Evolutionary conservation across 2,888 invertebrate species (phyloP).

Genomic region (Thumatha senex): DNA sequence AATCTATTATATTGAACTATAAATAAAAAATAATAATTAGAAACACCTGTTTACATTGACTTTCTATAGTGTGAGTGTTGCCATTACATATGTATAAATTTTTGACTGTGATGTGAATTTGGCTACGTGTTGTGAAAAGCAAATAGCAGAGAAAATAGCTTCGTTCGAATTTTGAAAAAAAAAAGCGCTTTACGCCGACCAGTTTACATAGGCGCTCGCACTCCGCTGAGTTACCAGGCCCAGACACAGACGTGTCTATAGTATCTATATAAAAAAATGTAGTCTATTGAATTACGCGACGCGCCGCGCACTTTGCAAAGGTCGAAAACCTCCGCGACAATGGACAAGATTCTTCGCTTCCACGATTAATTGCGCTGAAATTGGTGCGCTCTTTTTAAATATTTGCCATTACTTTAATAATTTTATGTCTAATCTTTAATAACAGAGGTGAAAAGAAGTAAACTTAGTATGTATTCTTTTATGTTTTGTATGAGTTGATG

Average conservation of each 20-base stretch:
- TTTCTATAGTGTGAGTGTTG: slow-evolving; percentile 14
- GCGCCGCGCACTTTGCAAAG: slow-evolving; percentile 54
- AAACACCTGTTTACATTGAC: slow-evolving; percentile 16
- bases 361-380: slow-evolving; percentile 51
- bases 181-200: slow-evolving; percentile 18
- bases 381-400: slow-evolving; percentile 2
- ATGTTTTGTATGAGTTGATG: slow-evolving; percentile 7
- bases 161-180: slow-evolving; percentile 16
- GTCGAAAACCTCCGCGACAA: slow-evolving; percentile 68
- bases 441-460: no score
- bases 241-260: slow-evolving; percentile 42
- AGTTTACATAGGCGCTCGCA: no score
- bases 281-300: slow-evolving; percentile 60
- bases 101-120: slow-evolving; percentile 28
- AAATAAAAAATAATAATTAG: slow-evolving; percentile 24
- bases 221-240: slow-evolving; percentile 3
- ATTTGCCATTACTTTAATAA: slow-evolving; percentile 1
- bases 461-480: neutral
- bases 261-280: slow-evolving; percentile 46
- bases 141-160: neutral
- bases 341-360: slow-evolving; percentile 50
- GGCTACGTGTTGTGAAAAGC: slow-evolving; percentile 7
- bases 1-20: no score
- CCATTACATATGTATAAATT: slow-evolving; percentile 21
- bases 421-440: neutral